These are phyloP conservation scores for Atlantisia rogersi DNA, from an alignment of 2,113 vertebrate genomes.

Conservation along the genomic window DNA sequence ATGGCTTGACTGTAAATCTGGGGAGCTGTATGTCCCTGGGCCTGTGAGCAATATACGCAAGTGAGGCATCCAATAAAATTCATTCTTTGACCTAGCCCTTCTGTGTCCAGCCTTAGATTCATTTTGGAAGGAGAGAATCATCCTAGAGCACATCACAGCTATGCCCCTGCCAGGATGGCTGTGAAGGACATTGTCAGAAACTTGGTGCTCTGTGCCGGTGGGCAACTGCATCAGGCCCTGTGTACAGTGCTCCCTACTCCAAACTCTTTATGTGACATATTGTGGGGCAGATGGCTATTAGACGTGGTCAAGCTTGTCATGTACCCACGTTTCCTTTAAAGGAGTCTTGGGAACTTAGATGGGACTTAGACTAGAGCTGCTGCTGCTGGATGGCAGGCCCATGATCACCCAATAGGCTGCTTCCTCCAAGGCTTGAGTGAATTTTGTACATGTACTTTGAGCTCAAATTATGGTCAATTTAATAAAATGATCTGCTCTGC, in stretches of 20 bases:
- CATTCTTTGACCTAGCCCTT: too few relatives aligned
- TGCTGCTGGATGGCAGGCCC: background rate
- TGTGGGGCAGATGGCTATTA: background rate
- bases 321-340: background rate
- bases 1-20: too few relatives aligned
- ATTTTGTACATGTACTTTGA: background rate
- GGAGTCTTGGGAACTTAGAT: background rate
- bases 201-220: background rate
- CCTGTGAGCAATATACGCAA: too few relatives aligned
- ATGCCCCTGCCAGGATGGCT: background rate
- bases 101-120: too few relatives aligned
- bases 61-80: too few relatives aligned
- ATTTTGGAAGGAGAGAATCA: too few relatives aligned
- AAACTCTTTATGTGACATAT: background rate
- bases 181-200: background rate
- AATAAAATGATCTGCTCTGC: background rate
- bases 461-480: background rate
- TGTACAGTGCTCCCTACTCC: background rate
- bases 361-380: background rate
- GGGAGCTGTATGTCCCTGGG: too few relatives aligned
- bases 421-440: background rate
- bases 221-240: background rate
- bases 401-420: fast-evolving
- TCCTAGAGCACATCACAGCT: background rate
- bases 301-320: background rate